Percentiles rank a stretch among this genome's conserved stretches.
These are phyloP conservation scores for Sitta carolinensis DNA, from an alignment of 2,797 vertebrate genomes.

Conservation along the genomic window DNA sequence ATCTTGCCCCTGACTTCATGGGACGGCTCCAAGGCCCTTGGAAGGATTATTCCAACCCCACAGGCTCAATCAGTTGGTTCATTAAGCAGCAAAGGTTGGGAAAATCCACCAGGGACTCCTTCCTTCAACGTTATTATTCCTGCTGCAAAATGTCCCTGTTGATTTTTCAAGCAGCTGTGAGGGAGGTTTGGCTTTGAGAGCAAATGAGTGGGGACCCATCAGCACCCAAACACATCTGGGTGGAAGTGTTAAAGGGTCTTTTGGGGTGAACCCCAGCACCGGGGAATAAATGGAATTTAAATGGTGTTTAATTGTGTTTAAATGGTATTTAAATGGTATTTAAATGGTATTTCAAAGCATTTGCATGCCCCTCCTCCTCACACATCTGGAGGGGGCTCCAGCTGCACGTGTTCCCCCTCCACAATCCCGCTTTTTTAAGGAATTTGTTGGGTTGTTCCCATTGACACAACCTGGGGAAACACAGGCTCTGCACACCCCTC, in stretches of 20 bases:
- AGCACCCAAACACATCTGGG: slow-evolving; percentile 43
- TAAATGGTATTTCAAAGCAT: not conserved
- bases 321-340: not conserved
- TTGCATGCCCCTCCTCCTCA: not conserved
- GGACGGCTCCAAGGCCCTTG: not conserved
- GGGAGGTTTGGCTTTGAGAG: not conserved
- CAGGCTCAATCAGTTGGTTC: slow-evolving; percentile 30
- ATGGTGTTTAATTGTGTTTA: not conserved
- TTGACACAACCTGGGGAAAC: not conserved
- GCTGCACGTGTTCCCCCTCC: not conserved
- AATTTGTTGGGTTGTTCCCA: not conserved
- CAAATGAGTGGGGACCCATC: not conserved
- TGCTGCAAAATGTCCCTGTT: not conserved
- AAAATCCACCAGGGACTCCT: slow-evolving; percentile 18
- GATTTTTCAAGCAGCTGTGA: slow-evolving; percentile 26
- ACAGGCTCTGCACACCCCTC: not conserved
- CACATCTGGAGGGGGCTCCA: slow-evolving; percentile 6
- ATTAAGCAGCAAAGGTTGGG: slow-evolving; percentile 39
- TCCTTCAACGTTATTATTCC: not conserved
- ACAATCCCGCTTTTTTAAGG: not conserved
- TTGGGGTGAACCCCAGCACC: not conserved
- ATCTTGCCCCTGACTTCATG: not conserved
- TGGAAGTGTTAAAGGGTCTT: slow-evolving; percentile 2
- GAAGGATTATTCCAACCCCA: slow-evolving; percentile 49
- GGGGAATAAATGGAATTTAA: not conserved